Evolutionary conservation across 2,888 invertebrate genomes (phyloP).

Genomic region (Cataglyphis rosenhaueri): DNA sequence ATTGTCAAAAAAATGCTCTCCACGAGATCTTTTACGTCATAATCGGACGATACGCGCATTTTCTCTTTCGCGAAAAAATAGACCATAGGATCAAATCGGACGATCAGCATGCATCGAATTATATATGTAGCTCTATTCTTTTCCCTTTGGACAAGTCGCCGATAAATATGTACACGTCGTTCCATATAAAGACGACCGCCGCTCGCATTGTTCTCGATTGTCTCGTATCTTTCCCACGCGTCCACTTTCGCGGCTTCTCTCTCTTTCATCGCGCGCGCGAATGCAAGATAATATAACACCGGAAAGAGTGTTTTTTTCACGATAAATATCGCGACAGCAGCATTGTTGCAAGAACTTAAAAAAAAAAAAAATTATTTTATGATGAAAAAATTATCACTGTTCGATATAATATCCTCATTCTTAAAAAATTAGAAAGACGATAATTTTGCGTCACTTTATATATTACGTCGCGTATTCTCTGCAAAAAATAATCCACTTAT

Average conservation of each 20-base stretch:
- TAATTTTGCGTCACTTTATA: neutral
- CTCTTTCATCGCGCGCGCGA: slow-evolving; percentile 31
- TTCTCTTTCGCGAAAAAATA: neutral
- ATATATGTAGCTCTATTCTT: slow-evolving; percentile 46
- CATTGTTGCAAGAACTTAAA: neutral
- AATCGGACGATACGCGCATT: neutral
- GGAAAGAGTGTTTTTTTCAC: neutral
- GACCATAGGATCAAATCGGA: neutral
- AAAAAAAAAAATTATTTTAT: neutral
- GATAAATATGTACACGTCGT: slow-evolving; percentile 62
- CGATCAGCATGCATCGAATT: neutral
- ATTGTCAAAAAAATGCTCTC: slow-evolving; percentile 7
- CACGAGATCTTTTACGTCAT: neutral
- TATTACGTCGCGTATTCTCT: neutral
- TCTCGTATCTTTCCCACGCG: slow-evolving; percentile 75
- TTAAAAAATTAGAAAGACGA: neutral
- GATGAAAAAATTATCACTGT: neutral
- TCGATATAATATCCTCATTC: neutral
- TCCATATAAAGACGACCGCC: slow-evolving; percentile 62
- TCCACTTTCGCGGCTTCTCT: slow-evolving; percentile 65
- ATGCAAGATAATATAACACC: neutral
- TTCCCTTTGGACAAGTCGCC: slow-evolving; percentile 17
- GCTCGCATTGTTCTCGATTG: slow-evolving; percentile 63
- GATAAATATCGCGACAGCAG: neutral
- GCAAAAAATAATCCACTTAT: neutral